Conservation (phyloP, 2,888 invertebrate genomes). For the Amaurobius ferox region DNA sequence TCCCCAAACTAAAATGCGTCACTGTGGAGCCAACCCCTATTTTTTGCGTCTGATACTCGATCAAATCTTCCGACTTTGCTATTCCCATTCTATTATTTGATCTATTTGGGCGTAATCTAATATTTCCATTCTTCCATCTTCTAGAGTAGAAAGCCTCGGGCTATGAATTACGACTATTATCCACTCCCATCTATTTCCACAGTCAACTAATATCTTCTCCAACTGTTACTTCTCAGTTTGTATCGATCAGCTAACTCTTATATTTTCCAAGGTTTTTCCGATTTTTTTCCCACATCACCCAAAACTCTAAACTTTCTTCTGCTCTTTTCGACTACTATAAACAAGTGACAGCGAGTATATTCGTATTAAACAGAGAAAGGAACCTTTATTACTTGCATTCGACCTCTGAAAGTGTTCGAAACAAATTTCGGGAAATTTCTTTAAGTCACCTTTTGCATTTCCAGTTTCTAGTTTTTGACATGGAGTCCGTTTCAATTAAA, state of each 20-base stretch:
- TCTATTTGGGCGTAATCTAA: not conserved
- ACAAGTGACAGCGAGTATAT: not conserved
- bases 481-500: no score
- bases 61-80: not conserved
- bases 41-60: not conserved
- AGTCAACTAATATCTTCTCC: conserved; percentile 9
- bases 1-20: no score
- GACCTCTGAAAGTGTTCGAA: not conserved
- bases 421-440: not conserved
- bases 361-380: not conserved
- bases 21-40: no score
- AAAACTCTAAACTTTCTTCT: not conserved
- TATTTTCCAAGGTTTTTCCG: not conserved
- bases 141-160: not conserved
- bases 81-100: not conserved
- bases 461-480: no score
- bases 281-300: not conserved
- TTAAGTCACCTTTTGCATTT: not conserved
- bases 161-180: conserved; percentile 4
- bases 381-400: not conserved
- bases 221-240: conserved; percentile 18
- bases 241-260: conserved; percentile 1
- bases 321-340: not conserved
- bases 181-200: not conserved
- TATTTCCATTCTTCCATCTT: not conserved